These are phyloP conservation scores for Desmodus rotundus DNA, from an alignment of 2,113 vertebrate species.

Conservation along the genomic window DNA sequence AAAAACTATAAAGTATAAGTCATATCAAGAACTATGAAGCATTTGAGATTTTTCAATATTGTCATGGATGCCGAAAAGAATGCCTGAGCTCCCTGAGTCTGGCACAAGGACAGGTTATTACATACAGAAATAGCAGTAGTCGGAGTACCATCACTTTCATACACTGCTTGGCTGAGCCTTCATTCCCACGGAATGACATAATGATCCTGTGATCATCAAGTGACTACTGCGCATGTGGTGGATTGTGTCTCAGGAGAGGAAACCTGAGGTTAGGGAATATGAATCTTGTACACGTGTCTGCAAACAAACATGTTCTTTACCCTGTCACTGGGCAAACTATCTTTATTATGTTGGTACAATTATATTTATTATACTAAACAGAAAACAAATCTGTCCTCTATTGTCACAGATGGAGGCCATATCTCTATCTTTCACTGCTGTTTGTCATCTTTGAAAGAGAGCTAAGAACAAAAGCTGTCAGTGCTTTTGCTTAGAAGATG, in stretches of 20 bases:
- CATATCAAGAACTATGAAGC: neutral
- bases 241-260: neutral
- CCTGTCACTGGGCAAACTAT: neutral
- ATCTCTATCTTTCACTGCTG: neutral
- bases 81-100: neutral
- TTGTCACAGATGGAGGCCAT: neutral
- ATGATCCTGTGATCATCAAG: neutral
- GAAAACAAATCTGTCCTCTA: neutral
- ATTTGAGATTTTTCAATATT: neutral
- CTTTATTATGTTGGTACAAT: neutral
- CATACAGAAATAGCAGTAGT: neutral
- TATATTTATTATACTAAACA: neutral
- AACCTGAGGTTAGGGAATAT: neutral
- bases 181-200: rapidly evolving
- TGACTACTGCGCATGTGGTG: neutral
- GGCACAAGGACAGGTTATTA: neutral
- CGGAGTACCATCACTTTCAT: neutral
- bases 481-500: neutral
- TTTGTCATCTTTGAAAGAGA: neutral
- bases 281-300: neutral
- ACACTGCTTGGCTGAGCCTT: neutral
- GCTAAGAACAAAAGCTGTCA: neutral
- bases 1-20: neutral
- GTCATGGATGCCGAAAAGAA: neutral
- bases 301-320: neutral